Conservation (phyloP, 2,888 invertebrate species). For the Megaustenia siamemsis region DNA sequence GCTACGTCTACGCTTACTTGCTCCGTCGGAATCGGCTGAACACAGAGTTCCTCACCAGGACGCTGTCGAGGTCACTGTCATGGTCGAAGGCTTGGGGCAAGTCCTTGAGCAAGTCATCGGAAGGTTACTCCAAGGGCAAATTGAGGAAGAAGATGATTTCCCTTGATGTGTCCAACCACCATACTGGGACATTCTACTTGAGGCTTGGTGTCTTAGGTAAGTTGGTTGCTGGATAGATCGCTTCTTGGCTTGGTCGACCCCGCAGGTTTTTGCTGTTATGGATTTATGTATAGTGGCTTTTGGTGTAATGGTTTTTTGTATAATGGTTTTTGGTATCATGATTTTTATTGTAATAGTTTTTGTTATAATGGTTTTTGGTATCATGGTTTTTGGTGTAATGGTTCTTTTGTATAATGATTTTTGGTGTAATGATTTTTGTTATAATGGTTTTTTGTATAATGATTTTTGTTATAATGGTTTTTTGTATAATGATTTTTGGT, state of each 20-base stretch:
- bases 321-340: not conserved
- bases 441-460: too few relatives aligned
- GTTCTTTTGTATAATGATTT: too few relatives aligned
- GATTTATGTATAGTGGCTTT: too few relatives aligned
- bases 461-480: too few relatives aligned
- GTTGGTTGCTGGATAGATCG: too few relatives aligned
- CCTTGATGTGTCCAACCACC: constrained; percentile 58
- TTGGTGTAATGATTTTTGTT: too few relatives aligned
- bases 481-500: too few relatives aligned
- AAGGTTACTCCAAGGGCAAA: constrained; percentile 18
- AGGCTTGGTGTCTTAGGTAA: constrained; percentile 66
- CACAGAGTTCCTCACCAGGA: constrained; percentile 53
- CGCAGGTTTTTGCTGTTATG: too few relatives aligned
- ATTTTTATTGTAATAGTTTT: not conserved
- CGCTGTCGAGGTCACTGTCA: constrained; percentile 52
- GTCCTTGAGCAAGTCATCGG: constrained; percentile 40
- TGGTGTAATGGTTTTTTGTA: too few relatives aligned
- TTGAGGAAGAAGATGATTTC: constrained; percentile 57
- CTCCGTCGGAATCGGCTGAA: constrained; percentile 59
- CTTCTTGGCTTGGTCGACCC: too few relatives aligned
- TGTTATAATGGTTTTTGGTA: not conserved
- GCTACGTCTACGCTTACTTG: constrained; percentile 64
- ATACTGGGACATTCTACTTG: constrained; percentile 66
- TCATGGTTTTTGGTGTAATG: too few relatives aligned
- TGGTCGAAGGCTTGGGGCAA: constrained; percentile 54